Evolutionary conservation across 2,113 vertebrate genomes (phyloP).

Genomic region (Poicephalus gulielmi): DNA sequence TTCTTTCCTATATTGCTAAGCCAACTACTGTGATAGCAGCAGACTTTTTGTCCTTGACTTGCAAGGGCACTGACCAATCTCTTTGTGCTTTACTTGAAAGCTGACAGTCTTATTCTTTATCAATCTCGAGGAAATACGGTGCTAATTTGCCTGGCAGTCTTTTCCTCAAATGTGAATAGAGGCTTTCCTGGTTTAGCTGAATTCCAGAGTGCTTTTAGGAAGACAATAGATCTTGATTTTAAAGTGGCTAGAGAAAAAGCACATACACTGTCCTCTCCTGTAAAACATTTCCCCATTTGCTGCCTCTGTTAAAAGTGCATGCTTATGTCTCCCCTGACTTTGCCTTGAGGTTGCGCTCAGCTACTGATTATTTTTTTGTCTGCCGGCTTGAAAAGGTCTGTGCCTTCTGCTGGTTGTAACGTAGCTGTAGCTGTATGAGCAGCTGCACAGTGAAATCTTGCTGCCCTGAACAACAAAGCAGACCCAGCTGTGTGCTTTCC

Average conservation of each 20-base stretch:
- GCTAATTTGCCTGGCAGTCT: not conserved
- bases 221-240: not conserved
- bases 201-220: not conserved
- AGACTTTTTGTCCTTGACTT: not conserved
- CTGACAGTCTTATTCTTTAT: not conserved
- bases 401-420: fast-evolving
- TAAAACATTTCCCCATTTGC: not conserved
- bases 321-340: not conserved
- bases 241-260: not conserved
- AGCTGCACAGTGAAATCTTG: not conserved
- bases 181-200: not conserved
- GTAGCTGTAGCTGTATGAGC: not conserved
- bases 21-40: not conserved
- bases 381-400: not conserved
- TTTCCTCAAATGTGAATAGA: not conserved
- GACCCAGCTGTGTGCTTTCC: not conserved
- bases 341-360: not conserved
- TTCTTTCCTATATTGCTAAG: not conserved
- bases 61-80: not conserved
- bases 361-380: not conserved
- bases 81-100: not conserved
- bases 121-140: not conserved
- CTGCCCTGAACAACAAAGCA: not conserved
- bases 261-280: no score
- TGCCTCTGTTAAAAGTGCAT: not conserved